Conservation (phyloP, 2,888 invertebrate genomes). For the Hyles lineata region DNA sequence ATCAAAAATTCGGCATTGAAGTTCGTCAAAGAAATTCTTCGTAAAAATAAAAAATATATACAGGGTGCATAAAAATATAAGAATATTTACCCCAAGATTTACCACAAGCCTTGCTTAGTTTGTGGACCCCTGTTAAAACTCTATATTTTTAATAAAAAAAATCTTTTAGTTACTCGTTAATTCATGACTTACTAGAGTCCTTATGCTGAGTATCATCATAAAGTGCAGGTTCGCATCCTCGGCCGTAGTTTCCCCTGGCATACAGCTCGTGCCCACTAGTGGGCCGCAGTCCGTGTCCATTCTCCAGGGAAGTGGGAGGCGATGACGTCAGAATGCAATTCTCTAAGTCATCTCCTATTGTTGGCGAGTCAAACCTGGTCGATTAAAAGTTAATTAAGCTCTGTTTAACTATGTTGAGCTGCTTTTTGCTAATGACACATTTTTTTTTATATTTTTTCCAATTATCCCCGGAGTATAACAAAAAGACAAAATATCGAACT, state of each 20-base stretch:
- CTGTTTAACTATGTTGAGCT: too few species aligned
- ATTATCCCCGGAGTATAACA: too few species aligned
- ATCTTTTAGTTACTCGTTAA: slow-evolving; percentile 17
- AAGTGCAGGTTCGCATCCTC: slow-evolving; percentile 91
- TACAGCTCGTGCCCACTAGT: slow-evolving; percentile 90
- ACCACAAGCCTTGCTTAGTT: too few species aligned
- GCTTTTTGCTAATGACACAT: neutral
- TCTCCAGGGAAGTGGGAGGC: slow-evolving; percentile 73
- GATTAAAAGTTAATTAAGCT: neutral
- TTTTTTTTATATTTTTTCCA: too few species aligned
- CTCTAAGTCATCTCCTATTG: slow-evolving; percentile 87
- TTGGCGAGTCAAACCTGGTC: slow-evolving; percentile 87
- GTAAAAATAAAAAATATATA: too few species aligned
- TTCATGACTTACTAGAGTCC: slow-evolving; percentile 57
- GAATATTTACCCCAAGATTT: too few species aligned
- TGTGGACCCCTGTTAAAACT: too few species aligned
- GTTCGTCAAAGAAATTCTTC: too few species aligned
- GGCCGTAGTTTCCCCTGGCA: slow-evolving; percentile 91
- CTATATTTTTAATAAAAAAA: too few species aligned
- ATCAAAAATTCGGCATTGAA: too few species aligned
- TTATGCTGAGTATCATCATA: slow-evolving; percentile 66
- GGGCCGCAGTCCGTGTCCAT: slow-evolving; percentile 86
- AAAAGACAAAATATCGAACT: too few species aligned
- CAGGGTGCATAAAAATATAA: too few species aligned
- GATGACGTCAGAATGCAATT: slow-evolving; percentile 93